A percentile compares a stretch with the other conserved stretches of the same genome.
These are phyloP conservation scores for Xiphorhynchus erythropygius DNA, from an alignment of 2,797 vertebrate species.

Conservation along the genomic window DNA sequence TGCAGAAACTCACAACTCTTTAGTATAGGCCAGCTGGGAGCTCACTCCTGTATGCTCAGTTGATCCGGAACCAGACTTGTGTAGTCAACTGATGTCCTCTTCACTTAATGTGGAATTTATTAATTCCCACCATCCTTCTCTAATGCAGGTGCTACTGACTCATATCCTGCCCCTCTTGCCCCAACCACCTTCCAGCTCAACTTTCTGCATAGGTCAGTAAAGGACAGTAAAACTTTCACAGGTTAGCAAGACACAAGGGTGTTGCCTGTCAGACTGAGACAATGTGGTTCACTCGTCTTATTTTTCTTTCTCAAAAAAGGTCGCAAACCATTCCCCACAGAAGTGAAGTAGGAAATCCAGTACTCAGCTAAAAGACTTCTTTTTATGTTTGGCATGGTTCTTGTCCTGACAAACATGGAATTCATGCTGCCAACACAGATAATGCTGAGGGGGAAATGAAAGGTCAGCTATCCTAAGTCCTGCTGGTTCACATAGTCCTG, in stretches of 20 bases:
- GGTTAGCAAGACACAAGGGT: constrained; percentile 55
- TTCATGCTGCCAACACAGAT: constrained; percentile 24
- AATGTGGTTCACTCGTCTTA: constrained; percentile 77
- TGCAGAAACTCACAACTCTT: not conserved
- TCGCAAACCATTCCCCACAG: constrained; percentile 52
- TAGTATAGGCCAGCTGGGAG: not conserved
- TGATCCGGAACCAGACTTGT: not conserved
- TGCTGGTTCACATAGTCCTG: constrained; percentile 8
- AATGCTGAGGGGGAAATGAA: constrained; percentile 58
- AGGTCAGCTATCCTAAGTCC: constrained; percentile 36
- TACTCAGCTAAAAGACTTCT: constrained; percentile 58
- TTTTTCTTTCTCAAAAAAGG: constrained; percentile 69
- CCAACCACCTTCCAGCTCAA: constrained; percentile 10
- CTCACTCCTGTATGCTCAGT: not conserved
- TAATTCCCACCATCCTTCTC: constrained; percentile 8
- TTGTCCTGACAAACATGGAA: constrained; percentile 56
- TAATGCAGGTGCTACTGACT: constrained; percentile 62
- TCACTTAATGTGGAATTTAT: not conserved
- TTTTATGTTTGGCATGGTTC: constrained; percentile 65
- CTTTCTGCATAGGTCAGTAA: constrained; percentile 46
- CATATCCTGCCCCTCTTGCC: constrained; percentile 49
- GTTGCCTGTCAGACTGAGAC: constrained; percentile 65
- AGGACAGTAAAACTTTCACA: constrained; percentile 46
- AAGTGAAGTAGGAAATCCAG: constrained; percentile 72
- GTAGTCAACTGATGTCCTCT: not conserved